Percentiles rank a stretch among this genome's conserved stretches.
phyloP scores from a whole-genome alignment of 2,888 invertebrate species.

The Caenorhabditis drosophilae region DNA sequence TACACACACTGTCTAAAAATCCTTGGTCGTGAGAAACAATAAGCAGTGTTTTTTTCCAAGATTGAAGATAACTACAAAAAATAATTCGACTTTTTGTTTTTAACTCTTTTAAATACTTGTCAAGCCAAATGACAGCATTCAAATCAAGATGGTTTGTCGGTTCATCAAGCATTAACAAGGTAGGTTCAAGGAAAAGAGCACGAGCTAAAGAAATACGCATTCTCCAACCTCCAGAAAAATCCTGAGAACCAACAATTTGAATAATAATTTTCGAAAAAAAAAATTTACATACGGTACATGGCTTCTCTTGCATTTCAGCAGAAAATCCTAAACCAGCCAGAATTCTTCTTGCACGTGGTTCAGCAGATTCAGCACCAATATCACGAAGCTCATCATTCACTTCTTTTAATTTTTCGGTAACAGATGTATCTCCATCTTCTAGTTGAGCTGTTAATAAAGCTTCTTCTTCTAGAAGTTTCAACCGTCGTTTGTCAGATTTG shows the following conservation, averaged over 20 bases:
- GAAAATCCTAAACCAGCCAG: constrained; percentile 93
- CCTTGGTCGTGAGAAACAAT: constrained; percentile 99
- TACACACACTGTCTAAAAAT: constrained; percentile 98
- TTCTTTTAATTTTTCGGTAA: constrained; percentile 83
- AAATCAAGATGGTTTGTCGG: constrained; percentile 99
- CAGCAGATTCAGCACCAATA: constrained; percentile 96
- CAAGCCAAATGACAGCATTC: constrained; percentile 99
- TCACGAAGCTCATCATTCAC: constrained; percentile 88
- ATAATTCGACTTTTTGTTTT: neutral
- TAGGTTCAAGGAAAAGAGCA: constrained; percentile 94
- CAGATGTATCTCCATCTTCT: constrained; percentile 75
- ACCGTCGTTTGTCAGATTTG: constrained; percentile 88
- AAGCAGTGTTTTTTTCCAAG: constrained; percentile 96
- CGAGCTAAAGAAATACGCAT: constrained; percentile 78
- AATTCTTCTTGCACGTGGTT: constrained; percentile 91
- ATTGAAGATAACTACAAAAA: constrained; percentile 82
- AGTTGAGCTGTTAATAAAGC: constrained; percentile 81
- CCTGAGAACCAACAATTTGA: constrained; percentile 59
- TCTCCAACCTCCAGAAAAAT: constrained; percentile 87
- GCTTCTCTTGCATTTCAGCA: constrained; percentile 80
- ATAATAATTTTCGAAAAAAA: no score
- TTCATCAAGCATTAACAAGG: constrained; percentile 93
- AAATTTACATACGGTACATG: constrained; percentile 16
- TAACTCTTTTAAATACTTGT: constrained; percentile 79
- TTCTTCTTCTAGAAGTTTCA: constrained; percentile 82